Evolutionary conservation across 2,888 invertebrate genomes (phyloP).

Genomic region (Exocentrus adspersus): DNA sequence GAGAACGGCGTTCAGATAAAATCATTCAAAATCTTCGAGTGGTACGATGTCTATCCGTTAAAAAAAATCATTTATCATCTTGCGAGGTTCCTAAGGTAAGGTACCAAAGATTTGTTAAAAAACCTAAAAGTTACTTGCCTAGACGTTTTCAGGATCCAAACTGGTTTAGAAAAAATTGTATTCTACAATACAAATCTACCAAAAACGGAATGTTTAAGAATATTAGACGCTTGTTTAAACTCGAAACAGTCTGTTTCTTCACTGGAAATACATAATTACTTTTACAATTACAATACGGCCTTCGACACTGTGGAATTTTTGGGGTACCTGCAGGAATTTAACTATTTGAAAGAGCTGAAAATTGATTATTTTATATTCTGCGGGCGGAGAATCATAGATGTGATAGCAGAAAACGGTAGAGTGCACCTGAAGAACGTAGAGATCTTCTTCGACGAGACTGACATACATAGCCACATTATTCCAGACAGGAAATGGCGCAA

Average conservation of each 20-base stretch:
- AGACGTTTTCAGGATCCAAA: conserved; percentile 58
- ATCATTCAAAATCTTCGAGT: conserved; percentile 63
- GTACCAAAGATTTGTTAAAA: too few relatives aligned
- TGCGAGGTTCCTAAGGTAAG: conserved; percentile 56
- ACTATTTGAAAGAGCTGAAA: conserved; percentile 59
- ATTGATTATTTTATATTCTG: conserved; percentile 65
- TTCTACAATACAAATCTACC: conserved; percentile 64
- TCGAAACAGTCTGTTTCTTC: conserved; percentile 58
- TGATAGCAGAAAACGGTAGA: conserved; percentile 60
- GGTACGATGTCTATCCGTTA: conserved; percentile 64
- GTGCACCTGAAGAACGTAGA: conserved; percentile 58
- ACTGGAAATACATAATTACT: conserved; percentile 63
- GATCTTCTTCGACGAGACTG: conserved; percentile 62
- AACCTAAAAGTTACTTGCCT: neutral
- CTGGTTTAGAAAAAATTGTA: conserved; percentile 59
- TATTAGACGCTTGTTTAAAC: conserved; percentile 61
- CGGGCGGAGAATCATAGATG: conserved; percentile 58
- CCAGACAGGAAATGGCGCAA: conserved; percentile 62
- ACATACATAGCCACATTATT: conserved; percentile 61
- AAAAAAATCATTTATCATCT: conserved; percentile 59
- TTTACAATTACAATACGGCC: conserved; percentile 59
- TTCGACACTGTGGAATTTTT: conserved; percentile 49
- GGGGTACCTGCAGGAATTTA: conserved; percentile 58
- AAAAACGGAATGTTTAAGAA: conserved; percentile 61
- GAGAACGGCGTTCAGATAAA: conserved; percentile 60